Evolutionary conservation across 2,113 vertebrate genomes (phyloP).

Genomic region (Sterna hirundo): DNA sequence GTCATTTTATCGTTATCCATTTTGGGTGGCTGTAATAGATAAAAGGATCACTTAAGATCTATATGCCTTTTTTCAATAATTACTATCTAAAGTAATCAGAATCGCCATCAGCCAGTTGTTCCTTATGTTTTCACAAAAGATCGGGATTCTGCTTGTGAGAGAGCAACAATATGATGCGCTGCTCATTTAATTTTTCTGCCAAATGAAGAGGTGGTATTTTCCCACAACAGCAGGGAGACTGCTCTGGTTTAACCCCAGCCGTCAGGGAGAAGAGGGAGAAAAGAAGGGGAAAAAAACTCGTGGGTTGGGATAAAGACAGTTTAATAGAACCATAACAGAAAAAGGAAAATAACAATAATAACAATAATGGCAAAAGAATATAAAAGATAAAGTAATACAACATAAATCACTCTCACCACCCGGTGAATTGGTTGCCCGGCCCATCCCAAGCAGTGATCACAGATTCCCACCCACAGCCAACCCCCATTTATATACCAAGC

Average conservation of each 20-base stretch:
- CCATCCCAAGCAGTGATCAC: not conserved
- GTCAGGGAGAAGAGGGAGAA: not conserved
- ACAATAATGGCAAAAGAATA: not conserved
- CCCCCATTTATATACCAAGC: not conserved
- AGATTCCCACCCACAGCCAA: not conserved
- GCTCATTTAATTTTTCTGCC: not conserved
- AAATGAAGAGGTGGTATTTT: not conserved
- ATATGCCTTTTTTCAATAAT: slow-evolving; percentile 1
- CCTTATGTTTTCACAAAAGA: not conserved
- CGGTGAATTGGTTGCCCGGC: not conserved
- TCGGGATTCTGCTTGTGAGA: not conserved
- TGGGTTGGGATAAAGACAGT: not conserved
- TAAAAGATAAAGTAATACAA: not conserved
- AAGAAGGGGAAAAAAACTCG: not conserved
- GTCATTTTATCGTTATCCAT: not conserved
- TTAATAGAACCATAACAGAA: not conserved
- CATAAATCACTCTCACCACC: not conserved
- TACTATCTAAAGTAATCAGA: not conserved
- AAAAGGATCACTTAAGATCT: not conserved
- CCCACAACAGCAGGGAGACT: not conserved
- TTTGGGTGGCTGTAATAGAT: not conserved
- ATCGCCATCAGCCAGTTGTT: slow-evolving; percentile 18
- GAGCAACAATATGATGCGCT: not conserved
- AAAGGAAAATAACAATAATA: not conserved
- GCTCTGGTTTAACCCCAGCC: not conserved